Conservation (phyloP, 2,797 vertebrate species). For the Tachyglossus aculeatus region DNA sequence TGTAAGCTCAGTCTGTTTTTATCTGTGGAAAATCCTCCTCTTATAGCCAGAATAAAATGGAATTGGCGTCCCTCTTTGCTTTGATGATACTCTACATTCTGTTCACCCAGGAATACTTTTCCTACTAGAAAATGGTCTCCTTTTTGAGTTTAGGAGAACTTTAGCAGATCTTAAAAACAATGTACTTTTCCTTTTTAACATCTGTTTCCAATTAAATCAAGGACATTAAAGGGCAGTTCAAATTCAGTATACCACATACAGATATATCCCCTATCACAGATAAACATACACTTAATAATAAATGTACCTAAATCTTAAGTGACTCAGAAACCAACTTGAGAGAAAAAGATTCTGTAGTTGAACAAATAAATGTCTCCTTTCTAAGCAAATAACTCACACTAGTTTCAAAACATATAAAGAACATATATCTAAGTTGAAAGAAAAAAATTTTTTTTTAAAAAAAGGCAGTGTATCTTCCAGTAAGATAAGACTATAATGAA, state of each 20-base stretch:
- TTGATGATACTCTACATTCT: no score
- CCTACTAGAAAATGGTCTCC: no score
- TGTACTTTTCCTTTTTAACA: not conserved
- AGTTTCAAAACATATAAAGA: slow-evolving; percentile 2
- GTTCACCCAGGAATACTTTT: no score
- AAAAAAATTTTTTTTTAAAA: no score
- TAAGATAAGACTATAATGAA: no score
- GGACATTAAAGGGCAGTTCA: not conserved
- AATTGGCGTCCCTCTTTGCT: no score
- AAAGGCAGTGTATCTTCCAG: no score
- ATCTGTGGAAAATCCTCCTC: not conserved
- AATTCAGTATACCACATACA: not conserved
- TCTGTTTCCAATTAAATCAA: not conserved
- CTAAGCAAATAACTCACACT: not conserved
- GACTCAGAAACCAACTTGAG: not conserved
- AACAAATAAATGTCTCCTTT: not conserved
- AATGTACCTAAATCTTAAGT: not conserved
- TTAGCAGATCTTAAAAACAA: not conserved
- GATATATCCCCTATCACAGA: not conserved
- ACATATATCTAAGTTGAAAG: not conserved
- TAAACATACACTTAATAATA: not conserved
- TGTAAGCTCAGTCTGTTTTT: not conserved
- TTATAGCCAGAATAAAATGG: no score
- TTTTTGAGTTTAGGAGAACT: no score
- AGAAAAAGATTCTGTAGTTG: not conserved